Evolutionary conservation across 2,113 vertebrate genomes (phyloP).

Genomic region (Martes martes): DNA sequence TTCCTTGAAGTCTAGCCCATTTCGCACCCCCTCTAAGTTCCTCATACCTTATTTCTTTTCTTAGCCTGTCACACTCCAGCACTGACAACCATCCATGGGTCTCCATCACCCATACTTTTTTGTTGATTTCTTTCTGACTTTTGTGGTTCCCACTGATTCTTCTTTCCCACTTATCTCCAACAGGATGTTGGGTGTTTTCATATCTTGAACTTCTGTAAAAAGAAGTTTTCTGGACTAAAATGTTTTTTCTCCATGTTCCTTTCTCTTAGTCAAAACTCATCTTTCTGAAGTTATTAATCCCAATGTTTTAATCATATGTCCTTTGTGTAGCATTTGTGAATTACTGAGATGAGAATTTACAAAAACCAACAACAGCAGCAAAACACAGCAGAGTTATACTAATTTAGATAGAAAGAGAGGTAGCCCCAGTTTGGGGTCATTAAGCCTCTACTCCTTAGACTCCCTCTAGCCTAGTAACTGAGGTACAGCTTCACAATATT

Average conservation of each 20-base stretch:
- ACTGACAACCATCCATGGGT: background rate
- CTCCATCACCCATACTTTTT: background rate
- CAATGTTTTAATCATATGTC: background rate
- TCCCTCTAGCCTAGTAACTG: background rate
- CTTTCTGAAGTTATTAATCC: background rate
- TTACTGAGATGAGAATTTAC: background rate
- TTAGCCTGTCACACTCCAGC: background rate
- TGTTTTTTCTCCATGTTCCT: background rate
- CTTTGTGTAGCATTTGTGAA: background rate
- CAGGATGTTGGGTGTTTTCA: background rate
- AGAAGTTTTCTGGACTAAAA: background rate
- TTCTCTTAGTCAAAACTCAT: background rate
- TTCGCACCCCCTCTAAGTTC: too few species aligned
- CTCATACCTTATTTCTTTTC: background rate
- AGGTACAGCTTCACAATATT: background rate
- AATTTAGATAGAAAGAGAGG: background rate
- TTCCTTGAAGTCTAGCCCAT: background rate
- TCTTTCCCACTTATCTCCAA: background rate
- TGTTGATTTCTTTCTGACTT: background rate
- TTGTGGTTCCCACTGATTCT: background rate
- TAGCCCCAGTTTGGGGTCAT: background rate
- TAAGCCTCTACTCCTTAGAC: background rate
- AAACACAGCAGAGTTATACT: background rate
- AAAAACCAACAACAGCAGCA: background rate
- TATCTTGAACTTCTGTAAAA: background rate